phyloP scores from a whole-genome alignment of 37 sponge, comb jelly and placozoan species.

The Axinella damicornis region DNA sequence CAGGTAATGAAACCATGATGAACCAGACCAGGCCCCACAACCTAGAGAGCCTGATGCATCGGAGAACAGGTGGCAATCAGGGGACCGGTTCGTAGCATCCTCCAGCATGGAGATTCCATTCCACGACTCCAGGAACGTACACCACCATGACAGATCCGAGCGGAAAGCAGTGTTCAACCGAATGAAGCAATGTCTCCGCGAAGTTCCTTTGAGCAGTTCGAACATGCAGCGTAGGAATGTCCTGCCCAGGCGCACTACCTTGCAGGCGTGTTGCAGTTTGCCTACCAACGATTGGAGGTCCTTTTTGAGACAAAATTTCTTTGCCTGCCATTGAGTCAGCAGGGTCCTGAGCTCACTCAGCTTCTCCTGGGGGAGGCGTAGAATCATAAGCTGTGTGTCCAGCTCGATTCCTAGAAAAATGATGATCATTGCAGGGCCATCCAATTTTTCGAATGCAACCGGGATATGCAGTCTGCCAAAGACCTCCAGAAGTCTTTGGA shows the following conservation, averaged over 20 bases:
- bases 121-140: conserved; percentile 7
- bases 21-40: conserved; percentile 9
- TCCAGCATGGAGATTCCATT: conserved; percentile 19
- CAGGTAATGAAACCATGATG: conserved; percentile 17
- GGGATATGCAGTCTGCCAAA: conserved; percentile 26
- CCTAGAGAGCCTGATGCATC: conserved; percentile 57
- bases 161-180: conserved; percentile 29
- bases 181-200: neutral
- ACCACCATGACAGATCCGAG: conserved; percentile 31
- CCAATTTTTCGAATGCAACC: conserved; percentile 24
- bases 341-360: neutral
- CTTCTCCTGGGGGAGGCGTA: conserved; percentile 18
- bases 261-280: conserved; percentile 17
- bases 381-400: neutral
- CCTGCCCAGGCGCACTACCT: conserved; percentile 21
- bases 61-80: neutral
- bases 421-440: conserved; percentile 17
- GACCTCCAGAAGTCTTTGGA: neutral
- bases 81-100: no score
- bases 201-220: neutral
- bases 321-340: conserved; percentile 11
- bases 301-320: neutral
- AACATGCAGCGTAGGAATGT: neutral
- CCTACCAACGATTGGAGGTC: conserved; percentile 14
- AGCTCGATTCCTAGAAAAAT: conserved; percentile 27